A percentile compares a stretch with the other conserved stretches of the same genome.
Evolutionary conservation across 2,888 invertebrate genomes (phyloP).

Genomic region (Phania funesta): DNA sequence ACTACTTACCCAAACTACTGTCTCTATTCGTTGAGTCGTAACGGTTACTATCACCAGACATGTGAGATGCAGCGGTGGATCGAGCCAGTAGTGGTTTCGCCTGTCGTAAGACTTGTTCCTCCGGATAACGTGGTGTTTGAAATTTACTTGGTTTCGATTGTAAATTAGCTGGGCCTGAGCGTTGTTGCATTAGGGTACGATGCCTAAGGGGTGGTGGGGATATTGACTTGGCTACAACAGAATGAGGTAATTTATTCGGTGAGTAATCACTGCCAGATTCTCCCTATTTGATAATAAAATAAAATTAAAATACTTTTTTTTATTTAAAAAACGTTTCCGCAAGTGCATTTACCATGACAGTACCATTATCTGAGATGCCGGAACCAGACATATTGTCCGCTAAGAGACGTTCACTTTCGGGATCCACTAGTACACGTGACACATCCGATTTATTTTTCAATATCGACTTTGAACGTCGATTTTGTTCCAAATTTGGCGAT

Average conservation of each 20-base stretch:
- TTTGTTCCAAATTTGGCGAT: slow-evolving; percentile 84
- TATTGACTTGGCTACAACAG: slow-evolving; percentile 80
- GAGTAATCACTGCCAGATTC: slow-evolving; percentile 86
- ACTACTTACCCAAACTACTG: slow-evolving; percentile 78
- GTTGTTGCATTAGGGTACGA: slow-evolving; percentile 80
- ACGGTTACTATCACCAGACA: slow-evolving; percentile 71
- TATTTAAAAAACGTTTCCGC: no score
- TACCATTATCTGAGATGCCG: slow-evolving; percentile 82
- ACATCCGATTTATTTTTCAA: slow-evolving; percentile 87
- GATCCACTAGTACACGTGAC: slow-evolving; percentile 83
- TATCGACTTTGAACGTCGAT: slow-evolving; percentile 87
- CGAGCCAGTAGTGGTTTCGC: slow-evolving; percentile 76
- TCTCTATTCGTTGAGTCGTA: slow-evolving; percentile 78
- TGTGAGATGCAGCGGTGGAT: slow-evolving; percentile 72
- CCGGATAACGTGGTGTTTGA: slow-evolving; percentile 80
- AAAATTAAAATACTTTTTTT: neutral
- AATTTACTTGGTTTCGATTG: slow-evolving; percentile 80
- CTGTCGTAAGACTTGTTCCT: slow-evolving; percentile 79
- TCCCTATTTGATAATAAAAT: slow-evolving; percentile 79
- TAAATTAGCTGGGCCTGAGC: slow-evolving; percentile 79
- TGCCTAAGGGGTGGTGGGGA: slow-evolving; percentile 81
- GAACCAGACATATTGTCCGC: slow-evolving; percentile 84
- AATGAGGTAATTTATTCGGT: slow-evolving; percentile 82
- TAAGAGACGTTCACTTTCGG: slow-evolving; percentile 88
- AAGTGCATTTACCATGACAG: slow-evolving; percentile 76